Base-by-base conservation (phyloP, 2,113 vertebrate species). In the Charina bottae region DNA sequence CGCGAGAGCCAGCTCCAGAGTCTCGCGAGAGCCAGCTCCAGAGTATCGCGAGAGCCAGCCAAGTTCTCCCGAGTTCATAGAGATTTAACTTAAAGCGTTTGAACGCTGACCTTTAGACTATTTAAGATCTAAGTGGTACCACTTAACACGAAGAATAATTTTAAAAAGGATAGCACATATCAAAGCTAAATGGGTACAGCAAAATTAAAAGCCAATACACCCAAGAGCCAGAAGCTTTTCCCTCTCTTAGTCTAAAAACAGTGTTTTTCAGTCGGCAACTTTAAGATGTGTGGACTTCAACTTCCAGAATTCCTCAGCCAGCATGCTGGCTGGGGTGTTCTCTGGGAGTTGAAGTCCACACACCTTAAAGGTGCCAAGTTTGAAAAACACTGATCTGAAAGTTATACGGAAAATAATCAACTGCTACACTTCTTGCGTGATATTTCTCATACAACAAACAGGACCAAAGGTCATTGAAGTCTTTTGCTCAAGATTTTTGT, bases 381-480 rank as follows among this genome's bases (percentile, higher is more conserved):
- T 42, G 33, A 21, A 78, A 78, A 78, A 42, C 7, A 64, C 10
- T 4, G 62, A 28, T 64, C 62, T 64, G 24, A 83, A 10, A 13
- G 4, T 60, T 46, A 26, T 28, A 33, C 28, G 13, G n/a, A 33
- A 53, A 21, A 23, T 21, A n/a, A 78, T 11, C 5, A 1, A 24
- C n/a, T 0, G 0, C 0, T 33, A 37, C 11, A 37, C 12, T n/a
- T 10, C 3, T 26, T 6, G 0, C 19, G 28, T 37, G 6, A 6
- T 4, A 5, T 26, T 42, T 23, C 11, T 26, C 6, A 8, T 56
- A 33, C 49, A 17, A 15, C 21, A 5, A 17, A 23, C 17, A 78
- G 42, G 33, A 78, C 7, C 72, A 33, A 26, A 78, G n/a, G 23
- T 55, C 19, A 24, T 15, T 78, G 17, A 42, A 78, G 33, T 10